Evolutionary conservation across 2,888 invertebrate genomes (phyloP).

Genomic region (Cryptocephalus moraei): DNA sequence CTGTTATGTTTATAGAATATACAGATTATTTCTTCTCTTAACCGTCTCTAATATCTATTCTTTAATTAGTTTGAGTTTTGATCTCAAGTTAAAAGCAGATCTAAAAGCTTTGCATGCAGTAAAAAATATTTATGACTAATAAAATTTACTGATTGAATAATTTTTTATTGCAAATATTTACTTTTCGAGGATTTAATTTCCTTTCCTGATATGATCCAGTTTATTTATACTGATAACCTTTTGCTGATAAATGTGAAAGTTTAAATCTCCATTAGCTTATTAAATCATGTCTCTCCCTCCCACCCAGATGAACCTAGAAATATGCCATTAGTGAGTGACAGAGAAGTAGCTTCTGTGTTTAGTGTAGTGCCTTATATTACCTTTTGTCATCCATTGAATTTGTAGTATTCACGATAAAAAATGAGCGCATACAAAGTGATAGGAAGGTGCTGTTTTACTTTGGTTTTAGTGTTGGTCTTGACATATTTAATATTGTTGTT

Average conservation of each 20-base stretch:
- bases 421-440: constrained; percentile 27
- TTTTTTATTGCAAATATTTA: too few species aligned
- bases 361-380: constrained; percentile 8
- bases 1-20: too few species aligned
- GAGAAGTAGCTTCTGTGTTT: background rate
- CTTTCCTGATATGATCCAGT: background rate
- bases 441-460: constrained; percentile 33
- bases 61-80: too few species aligned
- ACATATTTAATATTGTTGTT: constrained; percentile 32
- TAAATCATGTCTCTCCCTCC: constrained; percentile 4
- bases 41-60: too few species aligned
- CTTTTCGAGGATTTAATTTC: too few species aligned
- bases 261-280: background rate
- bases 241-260: constrained; percentile 3
- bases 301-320: constrained; percentile 7
- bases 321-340: constrained; percentile 2
- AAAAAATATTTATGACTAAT: too few species aligned
- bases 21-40: too few species aligned
- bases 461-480: constrained; percentile 30
- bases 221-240: constrained; percentile 8
- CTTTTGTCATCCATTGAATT: background rate
- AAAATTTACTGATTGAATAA: too few species aligned
- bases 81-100: too few species aligned
- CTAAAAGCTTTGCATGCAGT: too few species aligned
- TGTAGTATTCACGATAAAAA: background rate